A percentile compares a stretch with the other conserved stretches of the same genome.
These are phyloP conservation scores for Aradophagus sp. DNA, from an alignment of 1,140 invertebrate species.

Conservation along the genomic window DNA sequence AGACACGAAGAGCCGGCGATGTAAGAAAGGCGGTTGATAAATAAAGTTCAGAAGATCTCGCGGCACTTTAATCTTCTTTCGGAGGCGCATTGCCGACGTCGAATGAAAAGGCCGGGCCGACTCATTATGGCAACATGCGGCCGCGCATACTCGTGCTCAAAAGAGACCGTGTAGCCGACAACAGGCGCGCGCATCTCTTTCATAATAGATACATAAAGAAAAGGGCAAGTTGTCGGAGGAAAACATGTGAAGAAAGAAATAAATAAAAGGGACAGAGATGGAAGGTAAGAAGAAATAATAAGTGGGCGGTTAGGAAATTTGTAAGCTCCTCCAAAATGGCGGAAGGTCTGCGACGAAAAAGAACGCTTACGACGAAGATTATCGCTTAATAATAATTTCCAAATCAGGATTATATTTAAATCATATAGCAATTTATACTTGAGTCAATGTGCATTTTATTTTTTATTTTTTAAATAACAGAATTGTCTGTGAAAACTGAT, in stretches of 20 bases:
- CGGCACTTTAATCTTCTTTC: slow-evolving; percentile 71
- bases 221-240: slow-evolving; percentile 5
- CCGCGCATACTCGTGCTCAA: slow-evolving; percentile 65
- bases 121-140: slow-evolving; percentile 74
- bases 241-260: not conserved
- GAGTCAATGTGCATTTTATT: too few relatives aligned
- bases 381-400: too few relatives aligned
- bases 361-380: too few relatives aligned
- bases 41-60: slow-evolving; percentile 67
- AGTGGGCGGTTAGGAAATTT: too few relatives aligned
- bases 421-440: too few relatives aligned
- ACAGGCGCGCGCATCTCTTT: slow-evolving; percentile 22
- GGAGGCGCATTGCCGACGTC: slow-evolving; percentile 61
- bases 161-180: slow-evolving; percentile 29
- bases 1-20: slow-evolving; percentile 31
- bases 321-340: too few relatives aligned
- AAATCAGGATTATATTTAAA: too few relatives aligned
- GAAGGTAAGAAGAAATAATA: not conserved
- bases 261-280: not conserved
- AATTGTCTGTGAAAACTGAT: too few relatives aligned
- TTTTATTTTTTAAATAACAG: too few relatives aligned
- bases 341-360: slow-evolving; percentile 47
- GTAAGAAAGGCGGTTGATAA: slow-evolving; percentile 64
- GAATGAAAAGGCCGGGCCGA: slow-evolving; percentile 61
- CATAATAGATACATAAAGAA: slow-evolving; percentile 41